These are phyloP conservation scores for Oophaga sylvatica DNA, from an alignment of 2,797 vertebrate species.

Conservation along the genomic window DNA sequence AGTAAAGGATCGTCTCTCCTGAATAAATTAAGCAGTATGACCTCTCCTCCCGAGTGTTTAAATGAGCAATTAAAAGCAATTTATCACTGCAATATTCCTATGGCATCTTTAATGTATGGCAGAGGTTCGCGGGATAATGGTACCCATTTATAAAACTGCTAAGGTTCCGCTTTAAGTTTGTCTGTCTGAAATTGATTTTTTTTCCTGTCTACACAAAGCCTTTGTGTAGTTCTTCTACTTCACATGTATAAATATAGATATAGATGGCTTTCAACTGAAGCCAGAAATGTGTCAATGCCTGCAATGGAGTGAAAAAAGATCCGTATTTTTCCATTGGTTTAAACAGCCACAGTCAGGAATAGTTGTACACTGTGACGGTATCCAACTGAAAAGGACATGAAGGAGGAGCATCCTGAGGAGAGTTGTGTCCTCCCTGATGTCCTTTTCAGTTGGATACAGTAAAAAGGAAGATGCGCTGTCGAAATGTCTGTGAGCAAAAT, in stretches of 20 bases:
- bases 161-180: not conserved
- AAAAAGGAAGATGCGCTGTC: not conserved
- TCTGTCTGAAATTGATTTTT: not conserved
- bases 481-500: not conserved
- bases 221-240: not conserved
- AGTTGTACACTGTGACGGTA: not conserved
- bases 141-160: not conserved
- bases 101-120: conserved; percentile 7
- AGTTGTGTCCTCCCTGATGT: not conserved
- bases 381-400: not conserved
- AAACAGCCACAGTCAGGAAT: not conserved
- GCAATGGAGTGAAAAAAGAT: not conserved
- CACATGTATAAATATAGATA: not conserved
- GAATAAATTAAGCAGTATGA: conserved; percentile 36
- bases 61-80: conserved; percentile 47
- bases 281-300: not conserved
- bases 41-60: conserved; percentile 4
- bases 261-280: not conserved
- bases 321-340: not conserved
- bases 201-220: not conserved
- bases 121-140: not conserved
- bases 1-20: conserved; percentile 34
- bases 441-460: not conserved
- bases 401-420: not conserved
- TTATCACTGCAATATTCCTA: conserved; percentile 5